Evolutionary conservation across 2,888 invertebrate genomes (phyloP).

Genomic region (Spodoptera littoralis): DNA sequence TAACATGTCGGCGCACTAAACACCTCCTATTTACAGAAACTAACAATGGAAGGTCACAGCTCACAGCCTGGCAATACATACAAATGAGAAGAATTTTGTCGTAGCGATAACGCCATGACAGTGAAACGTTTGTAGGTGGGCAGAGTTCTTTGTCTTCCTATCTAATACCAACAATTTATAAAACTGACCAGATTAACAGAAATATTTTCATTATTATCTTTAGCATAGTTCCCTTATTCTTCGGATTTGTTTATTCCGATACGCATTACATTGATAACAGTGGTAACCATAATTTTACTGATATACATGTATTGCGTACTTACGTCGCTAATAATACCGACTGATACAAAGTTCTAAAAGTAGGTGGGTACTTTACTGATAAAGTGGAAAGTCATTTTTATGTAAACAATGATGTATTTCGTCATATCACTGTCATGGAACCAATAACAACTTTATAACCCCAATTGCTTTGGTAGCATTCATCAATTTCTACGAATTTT

Average conservation of each 20-base stretch:
- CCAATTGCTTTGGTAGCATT: constrained; percentile 7
- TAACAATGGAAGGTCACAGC: constrained; percentile 84
- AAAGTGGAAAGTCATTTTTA: constrained; percentile 30
- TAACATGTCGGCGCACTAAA: constrained; percentile 82
- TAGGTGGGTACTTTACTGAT: constrained; percentile 32
- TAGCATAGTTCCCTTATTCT: constrained; percentile 37
- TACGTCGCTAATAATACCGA: constrained; percentile 6
- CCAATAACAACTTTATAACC: constrained; percentile 15
- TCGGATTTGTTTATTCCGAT: constrained; percentile 3
- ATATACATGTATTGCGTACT: constrained; percentile 46
- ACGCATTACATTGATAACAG: constrained; percentile 20
- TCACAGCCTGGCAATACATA: constrained; percentile 74
- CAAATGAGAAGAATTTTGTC: constrained; percentile 70
- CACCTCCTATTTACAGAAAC: constrained; percentile 79
- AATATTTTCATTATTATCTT: constrained; percentile 10
- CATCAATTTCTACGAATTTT: neutral
- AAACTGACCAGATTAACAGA: constrained; percentile 21
- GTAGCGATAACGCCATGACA: constrained; percentile 39
- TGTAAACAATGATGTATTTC: constrained; percentile 20
- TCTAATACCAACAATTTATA: constrained; percentile 1
- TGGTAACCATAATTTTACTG: constrained; percentile 23
- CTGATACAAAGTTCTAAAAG: constrained; percentile 8
- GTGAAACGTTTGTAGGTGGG: constrained; percentile 14
- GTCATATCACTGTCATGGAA: constrained; percentile 11
- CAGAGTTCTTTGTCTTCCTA: constrained; percentile 42